Conservation (phyloP, 2,888 invertebrate species). For the Ichneumoninae sp. region DNA sequence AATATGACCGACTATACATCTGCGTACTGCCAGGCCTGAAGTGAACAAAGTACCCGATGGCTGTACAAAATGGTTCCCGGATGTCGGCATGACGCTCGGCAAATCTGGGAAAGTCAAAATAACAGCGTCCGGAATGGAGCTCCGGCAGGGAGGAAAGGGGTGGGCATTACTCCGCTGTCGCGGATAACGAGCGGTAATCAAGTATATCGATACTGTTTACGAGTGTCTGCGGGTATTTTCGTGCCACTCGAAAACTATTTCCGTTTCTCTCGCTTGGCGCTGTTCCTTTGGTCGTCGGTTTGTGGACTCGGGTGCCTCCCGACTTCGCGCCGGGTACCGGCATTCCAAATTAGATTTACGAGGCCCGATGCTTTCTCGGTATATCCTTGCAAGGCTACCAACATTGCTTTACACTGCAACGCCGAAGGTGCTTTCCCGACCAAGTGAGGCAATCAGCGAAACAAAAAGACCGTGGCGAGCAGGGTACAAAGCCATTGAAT, state of each 20-base stretch:
- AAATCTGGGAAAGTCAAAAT: conserved; percentile 59
- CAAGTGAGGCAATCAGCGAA: neutral
- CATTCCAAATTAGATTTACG: conserved; percentile 73
- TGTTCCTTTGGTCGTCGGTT: conserved; percentile 48
- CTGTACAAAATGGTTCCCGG: conserved; percentile 29
- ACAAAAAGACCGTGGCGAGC: neutral
- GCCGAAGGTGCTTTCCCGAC: neutral
- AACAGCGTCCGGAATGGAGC: conserved; percentile 48
- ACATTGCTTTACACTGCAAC: neutral
- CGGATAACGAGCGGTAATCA: conserved; percentile 67
- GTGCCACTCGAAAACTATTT: conserved; percentile 61
- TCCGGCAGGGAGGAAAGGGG: neutral
- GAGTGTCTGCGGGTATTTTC: conserved; percentile 63
- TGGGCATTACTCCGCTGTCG: conserved; percentile 52
- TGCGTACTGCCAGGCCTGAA: neutral
- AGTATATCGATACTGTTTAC: conserved; percentile 68
- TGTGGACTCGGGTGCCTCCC: conserved; percentile 48
- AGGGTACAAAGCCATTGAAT: neutral
- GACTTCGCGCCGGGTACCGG: conserved; percentile 56
- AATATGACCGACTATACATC: neutral
- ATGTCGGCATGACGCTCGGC: conserved; percentile 31
- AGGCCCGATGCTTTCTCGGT: conserved; percentile 57
- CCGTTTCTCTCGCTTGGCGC: conserved; percentile 48
- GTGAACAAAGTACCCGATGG: conserved; percentile 9
- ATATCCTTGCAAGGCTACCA: conserved; percentile 19